Evolutionary conservation across 2,888 invertebrate genomes (phyloP).

Genomic region (Parapristionchus giblindavisi): DNA sequence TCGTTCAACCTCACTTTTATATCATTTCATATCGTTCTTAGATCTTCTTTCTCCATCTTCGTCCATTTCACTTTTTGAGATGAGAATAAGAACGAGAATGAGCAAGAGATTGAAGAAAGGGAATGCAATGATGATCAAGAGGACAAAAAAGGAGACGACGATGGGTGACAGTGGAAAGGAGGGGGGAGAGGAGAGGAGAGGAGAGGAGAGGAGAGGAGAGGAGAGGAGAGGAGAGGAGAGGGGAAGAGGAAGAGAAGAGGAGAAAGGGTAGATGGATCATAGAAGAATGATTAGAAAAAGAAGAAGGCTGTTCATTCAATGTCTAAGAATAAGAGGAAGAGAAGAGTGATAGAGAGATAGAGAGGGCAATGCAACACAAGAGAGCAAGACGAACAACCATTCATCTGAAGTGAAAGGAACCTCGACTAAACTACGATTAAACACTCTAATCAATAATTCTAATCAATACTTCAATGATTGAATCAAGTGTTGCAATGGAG

Average conservation of each 20-base stretch:
- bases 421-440: no score
- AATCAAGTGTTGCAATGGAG: neutral
- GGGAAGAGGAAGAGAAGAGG: slow-evolving; percentile 17
- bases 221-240: neutral
- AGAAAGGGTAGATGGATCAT: neutral
- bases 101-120: neutral
- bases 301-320: neutral
- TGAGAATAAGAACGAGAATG: neutral
- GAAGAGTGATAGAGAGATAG: neutral
- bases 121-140: slow-evolving; percentile 1
- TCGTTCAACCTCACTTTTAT: no score
- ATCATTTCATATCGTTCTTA: neutral
- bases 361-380: slow-evolving; percentile 7
- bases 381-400: no score
- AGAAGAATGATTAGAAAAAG: neutral
- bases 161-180: slow-evolving; percentile 14
- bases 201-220: slow-evolving; percentile 7
- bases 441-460: no score
- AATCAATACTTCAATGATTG: no score
- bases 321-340: neutral
- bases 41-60: neutral
- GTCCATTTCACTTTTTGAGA: neutral
- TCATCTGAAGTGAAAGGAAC: no score
- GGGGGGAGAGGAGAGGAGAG: slow-evolving; percentile 12
- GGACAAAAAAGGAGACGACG: slow-evolving; percentile 12